These are phyloP conservation scores for Galendromus occidentalis DNA, from an alignment of 1,140 invertebrate species.

Conservation along the genomic window DNA sequence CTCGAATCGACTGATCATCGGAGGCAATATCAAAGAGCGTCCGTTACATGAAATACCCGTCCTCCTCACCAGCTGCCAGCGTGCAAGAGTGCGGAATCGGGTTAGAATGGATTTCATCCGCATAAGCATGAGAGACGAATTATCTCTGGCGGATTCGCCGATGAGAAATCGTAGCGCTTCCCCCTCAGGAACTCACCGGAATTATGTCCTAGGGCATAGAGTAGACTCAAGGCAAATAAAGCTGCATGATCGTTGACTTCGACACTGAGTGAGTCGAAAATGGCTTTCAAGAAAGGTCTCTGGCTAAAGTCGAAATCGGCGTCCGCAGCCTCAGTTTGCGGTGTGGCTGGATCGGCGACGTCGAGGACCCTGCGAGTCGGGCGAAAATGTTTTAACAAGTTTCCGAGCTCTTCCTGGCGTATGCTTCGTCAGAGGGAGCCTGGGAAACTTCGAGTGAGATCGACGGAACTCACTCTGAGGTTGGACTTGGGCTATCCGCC, in stretches of 20 bases:
- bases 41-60: too few species aligned
- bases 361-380: background rate
- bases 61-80: too few species aligned
- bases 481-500: background rate
- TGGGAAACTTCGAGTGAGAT: slow-evolving; percentile 13
- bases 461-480: slow-evolving; percentile 23
- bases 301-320: slow-evolving; percentile 22
- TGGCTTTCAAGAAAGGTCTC: slow-evolving; percentile 68
- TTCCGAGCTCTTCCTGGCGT: background rate
- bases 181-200: slow-evolving; percentile 43
- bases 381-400: background rate
- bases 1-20: too few species aligned
- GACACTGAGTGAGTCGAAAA: slow-evolving; percentile 57
- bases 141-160: too few species aligned
- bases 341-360: background rate
- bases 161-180: too few species aligned
- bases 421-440: background rate
- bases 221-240: slow-evolving; percentile 69
- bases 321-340: background rate
- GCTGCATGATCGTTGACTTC: slow-evolving; percentile 80
- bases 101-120: too few species aligned
- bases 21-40: too few species aligned
- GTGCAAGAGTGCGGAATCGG: too few species aligned
- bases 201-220: slow-evolving; percentile 84
- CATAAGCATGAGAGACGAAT: too few species aligned